Base-by-base conservation (phyloP, 64 coral and sea anemone genomes). In the Porites lutea region DNA sequence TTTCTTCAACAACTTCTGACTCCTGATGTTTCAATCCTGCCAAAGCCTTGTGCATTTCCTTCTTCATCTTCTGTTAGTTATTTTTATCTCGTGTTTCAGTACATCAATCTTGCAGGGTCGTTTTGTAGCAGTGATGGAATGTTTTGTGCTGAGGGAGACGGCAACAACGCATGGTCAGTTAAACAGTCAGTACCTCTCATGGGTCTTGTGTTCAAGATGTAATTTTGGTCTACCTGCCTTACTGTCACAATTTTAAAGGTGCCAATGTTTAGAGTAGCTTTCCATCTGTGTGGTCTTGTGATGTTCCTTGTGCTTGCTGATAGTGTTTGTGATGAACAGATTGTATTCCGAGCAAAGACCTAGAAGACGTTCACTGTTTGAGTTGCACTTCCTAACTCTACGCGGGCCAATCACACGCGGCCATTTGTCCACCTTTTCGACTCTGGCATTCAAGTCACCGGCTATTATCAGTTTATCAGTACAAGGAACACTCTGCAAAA, bases 241-340 rank as follows among this genome's bases (percentile, higher is more conserved):
- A 53, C 75, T 59, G 65, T 78, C 22, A 65, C 49, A 82, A 65
- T 91, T 78, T 65, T 82, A 66, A 7, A 83, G 53, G 78, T 91
- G 89, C 77, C 77, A 91, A 12, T 91, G 75, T 20, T 79, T 89
- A 14, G 74, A 89, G 14, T 74, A 13, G 16, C 74, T 59, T 27
- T 89, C 73, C 88, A 79, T 89, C 88, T 45, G 66, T 8, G 75
- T 89, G 11, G 13, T 79, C 62, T 66, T 89, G 47, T 89, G 74
- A n/a, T 3, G 12, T 4, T 89, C 37, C 61, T 78, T 79, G 4
- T 79, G 75, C 88, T 79, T 78, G 50, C 78, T 78, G 2, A 78
- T 10, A 51, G 88, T 89, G 75, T 89, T 89, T 16, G 88, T 89
- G 12, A 89, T 79, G 5, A 89, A 74, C 45, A 79, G 43, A 3